Percentiles rank a stretch among this genome's conserved stretches.
phyloP scores from a whole-genome alignment of 2,888 invertebrate genomes.

The Cinara cedri region DNA sequence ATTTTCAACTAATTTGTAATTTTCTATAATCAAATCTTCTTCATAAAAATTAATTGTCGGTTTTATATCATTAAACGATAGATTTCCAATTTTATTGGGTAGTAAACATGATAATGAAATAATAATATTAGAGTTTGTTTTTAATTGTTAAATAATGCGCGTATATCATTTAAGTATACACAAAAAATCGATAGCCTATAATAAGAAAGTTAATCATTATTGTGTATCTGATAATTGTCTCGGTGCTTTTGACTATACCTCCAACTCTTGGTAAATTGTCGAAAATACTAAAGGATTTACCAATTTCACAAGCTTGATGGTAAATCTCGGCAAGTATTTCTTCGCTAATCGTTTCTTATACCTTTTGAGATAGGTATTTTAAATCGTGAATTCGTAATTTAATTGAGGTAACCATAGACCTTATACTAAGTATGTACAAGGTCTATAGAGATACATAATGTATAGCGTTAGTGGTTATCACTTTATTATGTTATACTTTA shows the following conservation, averaged over 20 bases:
- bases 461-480: no score
- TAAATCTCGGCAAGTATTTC: not conserved
- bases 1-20: no score
- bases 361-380: no score
- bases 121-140: not conserved
- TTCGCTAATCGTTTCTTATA: no score
- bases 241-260: not conserved
- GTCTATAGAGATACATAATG: no score
- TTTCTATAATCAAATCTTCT: slow-evolving; percentile 1
- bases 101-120: not conserved
- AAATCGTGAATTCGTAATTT: no score
- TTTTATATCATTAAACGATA: not conserved
- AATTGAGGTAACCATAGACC: no score
- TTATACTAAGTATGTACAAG: no score
- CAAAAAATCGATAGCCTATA: not conserved
- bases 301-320: not conserved
- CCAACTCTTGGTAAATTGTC: not conserved
- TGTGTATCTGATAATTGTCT: not conserved
- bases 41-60: not conserved
- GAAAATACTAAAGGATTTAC: not conserved
- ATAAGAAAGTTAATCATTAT: not conserved
- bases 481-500: no score
- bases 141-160: not conserved
- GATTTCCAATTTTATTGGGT: not conserved
- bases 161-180: not conserved